Evolutionary conservation across 53 echinoderm and acorn worm species (phyloP), one percentile per base, ranked within the genome.

Genomic region (Zoroaster sp.): DNA sequence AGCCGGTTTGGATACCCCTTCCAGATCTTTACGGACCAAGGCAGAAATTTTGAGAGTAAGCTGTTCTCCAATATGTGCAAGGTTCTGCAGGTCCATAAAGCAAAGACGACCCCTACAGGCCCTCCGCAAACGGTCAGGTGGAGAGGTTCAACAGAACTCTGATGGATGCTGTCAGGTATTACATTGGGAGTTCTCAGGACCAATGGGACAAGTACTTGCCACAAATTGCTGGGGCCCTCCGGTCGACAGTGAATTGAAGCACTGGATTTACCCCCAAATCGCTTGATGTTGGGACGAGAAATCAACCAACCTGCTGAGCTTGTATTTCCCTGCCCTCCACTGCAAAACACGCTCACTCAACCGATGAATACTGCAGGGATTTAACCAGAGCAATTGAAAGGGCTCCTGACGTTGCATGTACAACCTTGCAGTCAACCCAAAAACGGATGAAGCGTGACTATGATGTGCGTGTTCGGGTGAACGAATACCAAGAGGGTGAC

Each of bases 11-110:
- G 81, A 11, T 38, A n/a, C n/a, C n/a, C n/a, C n/a, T n/a, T n/a
- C n/a, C n/a, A n/a, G n/a, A n/a, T n/a, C n/a, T n/a, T n/a, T 38
- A 46, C 77, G 2, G 90, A 89, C 21, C 90, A 82, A 39, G 90
- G 90, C 4, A 34, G 81, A 35, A 69, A 81, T 21, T 89, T 89
- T 25, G 90, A 89, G 37, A 81, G 81, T 33, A 38, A 69, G 46
- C 35, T 89, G 17, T 68, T 89, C 33, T 40, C 38, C 11, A 34
- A 41, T 9, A 1, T 78, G 7, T 89, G 89, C 44, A 63, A 89
- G n/a, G 34, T 89, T 4, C 21, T 89, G 11, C 43, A 89, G 3
- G 69, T 79, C 63, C 31, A 79, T n/a, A n/a, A n/a, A n/a, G n/a
- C n/a, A n/a, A n/a, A n/a, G n/a, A n/a, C n/a, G 1, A 66, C 79